Base-by-base conservation (phyloP, 2,113 vertebrate species). In the Pachypanchax playfairii region DNA sequence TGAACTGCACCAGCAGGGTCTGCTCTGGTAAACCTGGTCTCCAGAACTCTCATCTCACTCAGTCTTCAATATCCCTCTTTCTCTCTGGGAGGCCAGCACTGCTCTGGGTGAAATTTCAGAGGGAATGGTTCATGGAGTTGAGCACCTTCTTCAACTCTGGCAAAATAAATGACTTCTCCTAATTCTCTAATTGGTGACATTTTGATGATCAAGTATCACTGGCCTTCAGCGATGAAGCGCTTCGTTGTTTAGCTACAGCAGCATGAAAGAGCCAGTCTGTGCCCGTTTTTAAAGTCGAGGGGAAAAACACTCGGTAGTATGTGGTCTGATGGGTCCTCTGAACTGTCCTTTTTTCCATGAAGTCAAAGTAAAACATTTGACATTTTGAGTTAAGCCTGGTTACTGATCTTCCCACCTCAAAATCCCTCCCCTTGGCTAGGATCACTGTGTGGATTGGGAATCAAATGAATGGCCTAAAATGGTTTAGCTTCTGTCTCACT, bases 101-200 rank as follows among this genome's bases (percentile, higher is more conserved):
- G 64, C 75, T 75, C 24, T 82, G 86, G 90, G 88, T 90, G 87
- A 90, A 86, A 90, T 91, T 90, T 90, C 87, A 92, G 80, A 88
- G 79, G 85, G 86, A 89, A 89, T 86, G 86, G 80, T 89, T 87
- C 87, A 82, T 71, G 70, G 83, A 89, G 87, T 89, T 90, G 89
- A 87, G 86, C 89, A 87, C 91, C 89, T 89, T 90, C 76, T 86
- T 87, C 70, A 85, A 78, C 84, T 80, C 70, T 72, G 75, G 84
- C 86, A 88, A 87, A 91, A 91, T 90, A 87, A 90, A 88, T 86
- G 85, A 88, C 83, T 88, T 85, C 80, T 89, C 71, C 88, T 89
- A 87, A 87, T 87, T 85, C 85, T 89, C 65, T 89, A 89, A 90
- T 91, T 90, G 86, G 85, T 77, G 74, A 79, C 62, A 85, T 86